Conservation (phyloP, 2,888 invertebrate species). For the Tenthredo notha region DNA sequence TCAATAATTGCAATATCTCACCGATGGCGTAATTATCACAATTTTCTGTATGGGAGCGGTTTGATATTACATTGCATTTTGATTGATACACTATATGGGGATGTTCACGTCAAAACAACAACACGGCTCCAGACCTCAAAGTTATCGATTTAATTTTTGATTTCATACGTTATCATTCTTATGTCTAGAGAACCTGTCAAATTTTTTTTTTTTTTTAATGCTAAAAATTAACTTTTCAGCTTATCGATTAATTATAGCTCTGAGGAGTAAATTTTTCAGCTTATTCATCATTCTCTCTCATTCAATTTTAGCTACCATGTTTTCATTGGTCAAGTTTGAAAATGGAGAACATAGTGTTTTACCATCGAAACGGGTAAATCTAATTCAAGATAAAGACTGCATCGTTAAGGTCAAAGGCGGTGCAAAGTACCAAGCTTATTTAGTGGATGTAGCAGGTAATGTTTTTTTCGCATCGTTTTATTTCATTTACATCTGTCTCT, state of each 20-base stretch:
- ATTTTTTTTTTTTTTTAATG: too few species aligned
- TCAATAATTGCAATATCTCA: too few species aligned
- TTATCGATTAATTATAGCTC: background rate
- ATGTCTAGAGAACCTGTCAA: too few species aligned
- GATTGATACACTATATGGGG: too few species aligned
- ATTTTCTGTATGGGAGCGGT: too few species aligned
- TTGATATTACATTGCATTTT: too few species aligned
- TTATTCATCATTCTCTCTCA: background rate
- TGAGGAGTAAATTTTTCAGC: background rate
- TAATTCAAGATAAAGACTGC: conserved; percentile 33
- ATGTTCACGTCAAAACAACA: too few species aligned
- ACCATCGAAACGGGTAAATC: conserved; percentile 3
- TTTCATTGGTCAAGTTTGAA: conserved; percentile 44
- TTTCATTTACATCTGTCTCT: background rate
- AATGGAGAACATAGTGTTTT: conserved; percentile 30
- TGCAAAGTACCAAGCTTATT: conserved; percentile 30
- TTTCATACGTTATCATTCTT: too few species aligned
- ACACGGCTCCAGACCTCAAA: too few species aligned
- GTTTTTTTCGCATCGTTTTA: background rate
- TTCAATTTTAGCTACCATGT: conserved; percentile 24
- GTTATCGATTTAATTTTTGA: too few species aligned
- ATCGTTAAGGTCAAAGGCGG: conserved; percentile 27
- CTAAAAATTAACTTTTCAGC: background rate
- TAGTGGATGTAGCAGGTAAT: conserved; percentile 43
- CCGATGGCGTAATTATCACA: too few species aligned